Percentiles rank a stretch among this genome's conserved stretches.
These are phyloP conservation scores for Cerceris ruficornis DNA, from an alignment of 2,888 invertebrate species.

Conservation along the genomic window DNA sequence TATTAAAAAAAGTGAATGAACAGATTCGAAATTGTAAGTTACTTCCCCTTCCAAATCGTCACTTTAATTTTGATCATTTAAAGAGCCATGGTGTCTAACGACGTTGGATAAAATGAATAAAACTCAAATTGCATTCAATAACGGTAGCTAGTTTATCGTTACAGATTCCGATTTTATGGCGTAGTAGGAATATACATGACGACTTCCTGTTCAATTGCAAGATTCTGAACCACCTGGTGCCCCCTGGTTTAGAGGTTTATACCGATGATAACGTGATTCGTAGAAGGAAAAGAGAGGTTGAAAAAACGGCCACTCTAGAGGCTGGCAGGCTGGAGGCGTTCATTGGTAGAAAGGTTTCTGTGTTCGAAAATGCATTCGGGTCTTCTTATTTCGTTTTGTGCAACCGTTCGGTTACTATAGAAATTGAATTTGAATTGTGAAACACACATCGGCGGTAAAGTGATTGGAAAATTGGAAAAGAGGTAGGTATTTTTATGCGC, in stretches of 20 bases:
- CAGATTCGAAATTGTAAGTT: neutral
- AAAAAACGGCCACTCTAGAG: constrained; percentile 2
- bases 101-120: neutral
- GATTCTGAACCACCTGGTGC: too few species aligned
- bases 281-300: constrained; percentile 4
- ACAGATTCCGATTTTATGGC: constrained; percentile 56
- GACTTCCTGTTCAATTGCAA: constrained; percentile 77
- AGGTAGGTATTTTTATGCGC: neutral
- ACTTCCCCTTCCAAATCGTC: too few species aligned
- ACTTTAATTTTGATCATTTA: neutral
- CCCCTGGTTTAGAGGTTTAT: constrained; percentile 25
- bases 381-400: neutral
- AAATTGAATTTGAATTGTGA: neutral
- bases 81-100: neutral
- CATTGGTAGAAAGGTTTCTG: constrained; percentile 9
- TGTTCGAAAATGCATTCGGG: constrained; percentile 30
- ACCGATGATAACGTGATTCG: neutral
- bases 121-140: constrained; percentile 3
- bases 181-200: constrained; percentile 44
- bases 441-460: neutral
- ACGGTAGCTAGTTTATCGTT: constrained; percentile 9
- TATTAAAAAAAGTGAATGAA: neutral
- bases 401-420: neutral
- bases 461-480: neutral
- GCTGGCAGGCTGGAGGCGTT: neutral